These are phyloP conservation scores for Campylorhamphus procurvoides DNA, from an alignment of 2,113 vertebrate genomes.

Conservation along the genomic window DNA sequence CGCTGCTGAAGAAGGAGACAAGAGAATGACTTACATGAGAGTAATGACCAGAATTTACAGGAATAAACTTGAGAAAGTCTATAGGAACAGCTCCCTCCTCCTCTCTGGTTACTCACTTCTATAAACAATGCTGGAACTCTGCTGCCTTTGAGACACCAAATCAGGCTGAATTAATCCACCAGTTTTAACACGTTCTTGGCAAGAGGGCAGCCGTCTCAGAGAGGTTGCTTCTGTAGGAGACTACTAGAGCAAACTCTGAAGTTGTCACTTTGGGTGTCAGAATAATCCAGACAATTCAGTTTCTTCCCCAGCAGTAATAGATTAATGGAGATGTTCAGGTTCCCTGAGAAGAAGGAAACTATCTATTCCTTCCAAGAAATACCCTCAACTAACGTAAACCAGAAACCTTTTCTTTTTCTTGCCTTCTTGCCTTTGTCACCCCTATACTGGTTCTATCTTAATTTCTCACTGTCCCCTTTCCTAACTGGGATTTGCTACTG, in stretches of 20 bases:
- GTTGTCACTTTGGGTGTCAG: background rate
- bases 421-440: background rate
- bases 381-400: background rate
- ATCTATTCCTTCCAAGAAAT: background rate
- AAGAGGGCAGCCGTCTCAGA: background rate
- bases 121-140: background rate
- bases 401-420: accelerated
- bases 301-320: background rate
- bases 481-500: background rate
- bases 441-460: background rate
- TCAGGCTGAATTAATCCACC: background rate
- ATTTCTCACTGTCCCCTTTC: background rate
- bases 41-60: background rate
- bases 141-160: background rate
- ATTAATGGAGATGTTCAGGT: background rate
- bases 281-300: background rate
- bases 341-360: background rate
- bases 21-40: background rate
- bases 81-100: background rate
- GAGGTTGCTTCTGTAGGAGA: background rate
- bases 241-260: background rate
- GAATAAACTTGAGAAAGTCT: background rate
- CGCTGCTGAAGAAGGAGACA: background rate
- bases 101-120: background rate
- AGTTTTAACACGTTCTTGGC: background rate